Evolutionary conservation across 2,797 vertebrate genomes (phyloP).

Genomic region (Amniataba percoides): DNA sequence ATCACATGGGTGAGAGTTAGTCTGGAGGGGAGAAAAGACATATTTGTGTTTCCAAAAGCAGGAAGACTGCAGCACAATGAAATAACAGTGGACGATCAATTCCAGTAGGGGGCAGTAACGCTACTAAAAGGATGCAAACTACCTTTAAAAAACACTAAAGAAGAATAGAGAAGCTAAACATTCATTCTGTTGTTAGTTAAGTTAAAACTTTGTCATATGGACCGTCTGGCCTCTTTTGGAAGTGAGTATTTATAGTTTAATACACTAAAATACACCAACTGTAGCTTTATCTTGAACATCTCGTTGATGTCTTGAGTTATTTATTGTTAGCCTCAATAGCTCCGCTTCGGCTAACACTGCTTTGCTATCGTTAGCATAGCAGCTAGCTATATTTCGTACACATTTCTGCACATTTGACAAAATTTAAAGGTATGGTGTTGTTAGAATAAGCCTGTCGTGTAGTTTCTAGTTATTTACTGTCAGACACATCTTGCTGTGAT

Average conservation of each 20-base stretch:
- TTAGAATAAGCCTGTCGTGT: rapidly evolving
- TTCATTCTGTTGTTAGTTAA: conserved; percentile 12
- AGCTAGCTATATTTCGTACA: not conserved
- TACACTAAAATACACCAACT: rapidly evolving
- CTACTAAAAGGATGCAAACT: too few relatives aligned
- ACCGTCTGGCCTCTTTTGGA: conserved; percentile 83
- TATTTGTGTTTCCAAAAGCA: too few relatives aligned
- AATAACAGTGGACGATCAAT: too few relatives aligned
- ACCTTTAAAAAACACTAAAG: not conserved
- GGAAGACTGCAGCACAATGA: too few relatives aligned
- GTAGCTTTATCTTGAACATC: not conserved
- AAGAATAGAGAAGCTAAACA: not conserved
- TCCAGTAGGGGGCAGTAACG: too few relatives aligned
- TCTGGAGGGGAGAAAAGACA: too few relatives aligned
- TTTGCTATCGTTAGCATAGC: conserved; percentile 50
- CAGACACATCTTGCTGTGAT: rapidly evolving
- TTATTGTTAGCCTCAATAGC: not conserved
- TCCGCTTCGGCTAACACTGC: conserved; percentile 2
- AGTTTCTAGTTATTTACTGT: not conserved
- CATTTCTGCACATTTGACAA: not conserved
- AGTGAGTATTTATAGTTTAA: conserved; percentile 72
- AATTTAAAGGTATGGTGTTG: rapidly evolving
- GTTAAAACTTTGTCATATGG: conserved; percentile 72
- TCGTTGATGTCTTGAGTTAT: rapidly evolving
- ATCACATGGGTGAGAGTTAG: too few relatives aligned